Evolutionary conservation across 2,888 invertebrate genomes (phyloP), one percentile per base, ranked within the genome.

Genomic region (Carcina quercana): DNA sequence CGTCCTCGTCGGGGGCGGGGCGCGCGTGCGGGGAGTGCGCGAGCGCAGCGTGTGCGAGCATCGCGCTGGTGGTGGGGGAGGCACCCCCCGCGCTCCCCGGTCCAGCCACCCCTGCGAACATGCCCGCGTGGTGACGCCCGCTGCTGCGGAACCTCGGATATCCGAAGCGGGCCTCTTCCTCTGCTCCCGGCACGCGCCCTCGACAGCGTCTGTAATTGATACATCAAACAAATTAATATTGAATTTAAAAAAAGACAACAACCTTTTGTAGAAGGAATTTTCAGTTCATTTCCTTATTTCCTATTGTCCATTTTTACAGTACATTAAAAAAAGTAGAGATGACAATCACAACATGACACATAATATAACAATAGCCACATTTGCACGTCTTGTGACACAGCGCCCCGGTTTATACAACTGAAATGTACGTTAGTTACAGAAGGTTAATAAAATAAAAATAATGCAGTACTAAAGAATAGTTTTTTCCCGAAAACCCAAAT

Each of bases 81-180:
- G 78, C 49, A 47, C 46, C 37, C 6, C 45, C 38, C 15, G 51
- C 69, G 70, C 68, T 60, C 68, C 63, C 59, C 72, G 71, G 21
- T 24, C 51, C 70, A 37, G 32, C 35, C 34, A 52, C 47, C 19
- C 51, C 47, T 58, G 76, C 49, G 67, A 76, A 56, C 71, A 83
- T 73, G 50, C 75, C 75, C 50, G 59, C 52, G 42, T 68, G 71
- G 46, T 65, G 71, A 21, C 69, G 64, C 42, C 61, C 56, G 68
- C 66, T 49, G 66, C 64, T 82, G 45, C 87, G 82, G 83, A 87
- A 89, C 64, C 89, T 88, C 50, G 86, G 91, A 87, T 90, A 91
- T 46, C 88, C 88, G 79, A 93, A 93, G 56, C 92, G 88, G 34
- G 89, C 82, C 54, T 92, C 92, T 59, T 91, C 91, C 61, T 90